phyloP scores from a whole-genome alignment of 2,888 invertebrate species.

The Limenitis camilla region DNA sequence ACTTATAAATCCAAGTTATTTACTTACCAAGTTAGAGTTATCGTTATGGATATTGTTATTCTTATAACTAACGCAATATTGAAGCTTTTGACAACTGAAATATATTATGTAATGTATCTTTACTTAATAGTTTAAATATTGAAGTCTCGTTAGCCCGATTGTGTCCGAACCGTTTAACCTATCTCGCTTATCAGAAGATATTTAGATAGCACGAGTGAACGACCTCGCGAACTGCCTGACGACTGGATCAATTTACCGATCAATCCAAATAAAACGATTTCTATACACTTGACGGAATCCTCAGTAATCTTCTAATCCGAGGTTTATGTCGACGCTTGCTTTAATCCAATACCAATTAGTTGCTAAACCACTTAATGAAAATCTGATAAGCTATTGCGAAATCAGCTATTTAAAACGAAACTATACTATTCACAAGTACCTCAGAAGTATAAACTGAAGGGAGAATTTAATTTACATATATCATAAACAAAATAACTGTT shows the following conservation, averaged over 20 bases:
- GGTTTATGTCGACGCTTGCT: slow-evolving; percentile 47
- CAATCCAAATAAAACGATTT: slow-evolving; percentile 26
- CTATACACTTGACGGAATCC: slow-evolving; percentile 27
- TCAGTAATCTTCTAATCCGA: slow-evolving; percentile 37
- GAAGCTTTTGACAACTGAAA: too few relatives aligned
- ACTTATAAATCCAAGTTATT: too few relatives aligned
- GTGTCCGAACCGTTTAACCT: slow-evolving; percentile 10
- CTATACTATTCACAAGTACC: not conserved
- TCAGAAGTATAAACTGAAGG: not conserved
- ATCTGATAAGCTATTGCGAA: slow-evolving; percentile 12
- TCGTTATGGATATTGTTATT: slow-evolving; percentile 9
- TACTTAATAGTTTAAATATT: not conserved
- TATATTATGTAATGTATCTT: too few relatives aligned
- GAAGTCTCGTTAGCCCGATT: not conserved
- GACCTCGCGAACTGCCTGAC: slow-evolving; percentile 2
- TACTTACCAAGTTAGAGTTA: too few relatives aligned
- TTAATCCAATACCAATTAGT: slow-evolving; percentile 64
- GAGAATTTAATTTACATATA: not conserved
- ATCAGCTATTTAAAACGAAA: slow-evolving; percentile 8
- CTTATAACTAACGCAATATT: too few relatives aligned
- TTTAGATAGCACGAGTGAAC: slow-evolving; percentile 6
- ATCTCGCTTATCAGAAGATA: slow-evolving; percentile 13
- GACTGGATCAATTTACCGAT: slow-evolving; percentile 18
- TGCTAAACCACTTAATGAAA: slow-evolving; percentile 54
- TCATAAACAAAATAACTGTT: too few relatives aligned